Conservation (phyloP, 2,113 vertebrate species). For the Alligator mississippiensis region DNA sequence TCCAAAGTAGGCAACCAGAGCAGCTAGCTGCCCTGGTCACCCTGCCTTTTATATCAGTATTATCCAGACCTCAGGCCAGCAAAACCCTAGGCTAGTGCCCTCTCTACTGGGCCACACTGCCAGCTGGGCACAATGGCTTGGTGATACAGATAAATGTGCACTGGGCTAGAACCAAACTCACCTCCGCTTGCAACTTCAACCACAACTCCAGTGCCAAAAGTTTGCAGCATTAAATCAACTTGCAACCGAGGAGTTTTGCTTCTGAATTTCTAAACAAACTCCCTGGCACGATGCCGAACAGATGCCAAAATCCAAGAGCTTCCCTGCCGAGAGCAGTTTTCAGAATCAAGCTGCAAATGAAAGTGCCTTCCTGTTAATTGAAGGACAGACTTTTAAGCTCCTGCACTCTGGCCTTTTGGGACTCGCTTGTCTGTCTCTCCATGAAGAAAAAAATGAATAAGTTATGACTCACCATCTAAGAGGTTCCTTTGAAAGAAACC, state of each 20-base stretch:
- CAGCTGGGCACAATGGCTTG: not conserved
- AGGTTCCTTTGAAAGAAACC: not conserved
- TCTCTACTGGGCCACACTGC: not conserved
- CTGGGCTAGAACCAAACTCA: not conserved
- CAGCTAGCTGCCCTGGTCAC: too few relatives aligned
- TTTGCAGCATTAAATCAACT: not conserved
- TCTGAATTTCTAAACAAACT: not conserved
- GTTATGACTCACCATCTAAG: not conserved
- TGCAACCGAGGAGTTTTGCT: not conserved
- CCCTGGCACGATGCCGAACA: not conserved
- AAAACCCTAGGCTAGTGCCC: not conserved
- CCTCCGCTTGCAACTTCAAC: not conserved
- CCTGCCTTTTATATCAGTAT: too few relatives aligned
- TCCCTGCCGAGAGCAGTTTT: not conserved
- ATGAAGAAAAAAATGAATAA: slow-evolving; percentile 20
- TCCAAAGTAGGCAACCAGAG: too few relatives aligned
- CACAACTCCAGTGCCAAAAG: not conserved
- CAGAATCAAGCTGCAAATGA: not conserved
- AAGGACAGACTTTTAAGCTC: not conserved
- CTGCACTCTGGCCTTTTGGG: not conserved
- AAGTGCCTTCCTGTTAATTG: slow-evolving; percentile 16
- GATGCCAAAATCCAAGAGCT: not conserved
- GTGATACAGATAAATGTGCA: not conserved
- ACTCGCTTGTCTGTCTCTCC: not conserved
- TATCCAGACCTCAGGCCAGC: not conserved